A percentile compares a stretch with the other conserved stretches of the same genome.
phyloP scores from a whole-genome alignment of 2,888 invertebrate species.

The Cynaeus angustus region DNA sequence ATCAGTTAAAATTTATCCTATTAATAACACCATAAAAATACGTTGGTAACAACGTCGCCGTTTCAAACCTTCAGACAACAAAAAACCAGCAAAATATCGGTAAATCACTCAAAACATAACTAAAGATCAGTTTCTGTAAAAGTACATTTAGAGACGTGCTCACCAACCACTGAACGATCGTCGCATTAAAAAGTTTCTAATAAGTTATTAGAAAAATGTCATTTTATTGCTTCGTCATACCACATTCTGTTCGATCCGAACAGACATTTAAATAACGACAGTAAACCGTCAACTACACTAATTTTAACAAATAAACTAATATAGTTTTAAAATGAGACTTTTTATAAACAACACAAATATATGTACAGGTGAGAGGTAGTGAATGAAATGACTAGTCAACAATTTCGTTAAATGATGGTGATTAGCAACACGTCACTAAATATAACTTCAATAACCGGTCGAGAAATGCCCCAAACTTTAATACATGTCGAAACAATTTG shows the following conservation, averaged over 20 bases:
- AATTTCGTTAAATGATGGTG: constrained; percentile 58
- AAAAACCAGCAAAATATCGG: constrained; percentile 55
- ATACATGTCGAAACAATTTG: constrained; percentile 58
- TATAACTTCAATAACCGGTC: constrained; percentile 61
- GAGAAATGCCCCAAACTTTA: constrained; percentile 65
- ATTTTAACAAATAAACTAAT: constrained; percentile 44
- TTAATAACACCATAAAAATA: constrained; percentile 46
- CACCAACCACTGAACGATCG: constrained; percentile 57
- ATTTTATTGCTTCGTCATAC: constrained; percentile 70
- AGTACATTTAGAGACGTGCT: constrained; percentile 60
- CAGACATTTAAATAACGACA: constrained; percentile 50
- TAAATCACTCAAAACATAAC: constrained; percentile 58
- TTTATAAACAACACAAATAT: constrained; percentile 48
- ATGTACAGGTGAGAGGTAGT: constrained; percentile 63
- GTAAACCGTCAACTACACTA: constrained; percentile 49
- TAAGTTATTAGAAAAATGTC: constrained; percentile 60
- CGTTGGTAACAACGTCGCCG: constrained; percentile 11
- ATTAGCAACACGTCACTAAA: constrained; percentile 66
- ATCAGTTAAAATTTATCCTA: constrained; percentile 33
- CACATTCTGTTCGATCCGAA: constrained; percentile 61
- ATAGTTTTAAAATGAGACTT: constrained; percentile 39
- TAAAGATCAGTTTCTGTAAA: constrained; percentile 45
- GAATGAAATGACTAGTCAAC: constrained; percentile 62
- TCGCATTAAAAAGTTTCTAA: constrained; percentile 35
- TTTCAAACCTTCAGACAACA: constrained; percentile 55